Conservation (phyloP, 2,797 vertebrate genomes). For the Pristis pectinata region DNA sequence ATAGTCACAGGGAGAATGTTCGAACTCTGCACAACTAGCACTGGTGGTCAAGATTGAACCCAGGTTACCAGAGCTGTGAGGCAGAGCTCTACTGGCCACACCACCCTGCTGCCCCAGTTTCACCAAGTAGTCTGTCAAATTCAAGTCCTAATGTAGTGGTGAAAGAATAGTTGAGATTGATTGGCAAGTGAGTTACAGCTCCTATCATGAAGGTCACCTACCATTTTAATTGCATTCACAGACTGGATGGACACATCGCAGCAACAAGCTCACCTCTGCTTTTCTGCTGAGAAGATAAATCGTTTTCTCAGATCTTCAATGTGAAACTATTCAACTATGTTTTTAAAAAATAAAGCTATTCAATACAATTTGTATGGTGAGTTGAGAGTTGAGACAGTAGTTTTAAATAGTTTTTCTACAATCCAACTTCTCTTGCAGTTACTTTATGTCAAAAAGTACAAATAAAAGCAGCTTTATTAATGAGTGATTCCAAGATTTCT, state of each 20-base stretch:
- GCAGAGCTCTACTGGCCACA: no score
- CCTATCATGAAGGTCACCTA: background rate
- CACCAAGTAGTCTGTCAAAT: background rate
- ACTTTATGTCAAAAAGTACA: constrained; percentile 28
- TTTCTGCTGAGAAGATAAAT: background rate
- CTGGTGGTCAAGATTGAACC: no score
- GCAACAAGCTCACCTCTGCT: background rate
- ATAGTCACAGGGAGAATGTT: no score
- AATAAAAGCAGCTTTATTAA: constrained; percentile 22
- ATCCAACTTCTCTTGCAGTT: background rate
- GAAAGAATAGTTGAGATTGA: background rate
- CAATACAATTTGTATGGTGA: background rate
- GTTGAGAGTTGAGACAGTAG: background rate
- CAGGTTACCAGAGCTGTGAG: no score
- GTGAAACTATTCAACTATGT: background rate
- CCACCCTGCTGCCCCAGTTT: no score
- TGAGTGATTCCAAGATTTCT: background rate
- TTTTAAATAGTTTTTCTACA: background rate
- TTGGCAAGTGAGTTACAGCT: background rate
- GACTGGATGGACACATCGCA: background rate
- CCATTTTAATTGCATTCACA: background rate
- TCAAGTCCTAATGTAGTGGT: background rate
- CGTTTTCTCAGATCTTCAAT: no score
- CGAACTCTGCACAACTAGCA: no score
- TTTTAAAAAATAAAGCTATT: background rate